Evolutionary conservation across 2,113 vertebrate species (phyloP).

Genomic region (Erinaceus europaeus): DNA sequence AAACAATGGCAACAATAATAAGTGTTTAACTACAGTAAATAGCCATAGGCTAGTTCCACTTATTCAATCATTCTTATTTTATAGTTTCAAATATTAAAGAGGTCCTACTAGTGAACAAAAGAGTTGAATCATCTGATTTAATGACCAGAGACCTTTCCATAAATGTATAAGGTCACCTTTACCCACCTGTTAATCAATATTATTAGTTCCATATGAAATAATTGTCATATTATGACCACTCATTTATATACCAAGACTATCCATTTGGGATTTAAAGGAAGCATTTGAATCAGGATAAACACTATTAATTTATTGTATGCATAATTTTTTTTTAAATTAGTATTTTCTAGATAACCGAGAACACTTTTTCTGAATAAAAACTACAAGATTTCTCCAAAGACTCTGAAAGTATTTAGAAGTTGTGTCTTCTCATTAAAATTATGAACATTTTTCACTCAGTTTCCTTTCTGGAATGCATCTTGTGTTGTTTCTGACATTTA

Average conservation of each 20-base stretch:
- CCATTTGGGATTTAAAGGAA: not conserved
- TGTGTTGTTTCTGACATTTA: constrained; percentile 17
- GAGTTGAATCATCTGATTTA: not conserved
- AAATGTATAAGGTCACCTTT: too few relatives aligned
- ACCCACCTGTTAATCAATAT: too few relatives aligned
- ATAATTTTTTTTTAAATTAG: not conserved
- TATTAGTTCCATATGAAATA: not conserved
- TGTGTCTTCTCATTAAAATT: not conserved
- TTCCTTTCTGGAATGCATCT: not conserved
- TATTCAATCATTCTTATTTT: not conserved
- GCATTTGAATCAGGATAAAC: not conserved
- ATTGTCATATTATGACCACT: not conserved
- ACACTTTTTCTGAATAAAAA: not conserved
- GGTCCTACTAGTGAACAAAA: too few relatives aligned
- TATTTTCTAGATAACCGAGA: constrained; percentile 5
- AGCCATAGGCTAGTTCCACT: not conserved
- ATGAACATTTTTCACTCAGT: not conserved
- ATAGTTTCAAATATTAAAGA: constrained; percentile 15
- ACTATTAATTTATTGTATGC: not conserved
- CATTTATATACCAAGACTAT: too few relatives aligned
- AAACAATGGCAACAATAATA: not conserved
- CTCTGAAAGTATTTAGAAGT: not conserved
- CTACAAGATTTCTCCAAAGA: not conserved
- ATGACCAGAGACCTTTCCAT: not conserved
- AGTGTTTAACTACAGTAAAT: not conserved